These are phyloP conservation scores for Drosophila persimilis DNA, from an alignment of 1,140 invertebrate genomes.

Conservation along the genomic window DNA sequence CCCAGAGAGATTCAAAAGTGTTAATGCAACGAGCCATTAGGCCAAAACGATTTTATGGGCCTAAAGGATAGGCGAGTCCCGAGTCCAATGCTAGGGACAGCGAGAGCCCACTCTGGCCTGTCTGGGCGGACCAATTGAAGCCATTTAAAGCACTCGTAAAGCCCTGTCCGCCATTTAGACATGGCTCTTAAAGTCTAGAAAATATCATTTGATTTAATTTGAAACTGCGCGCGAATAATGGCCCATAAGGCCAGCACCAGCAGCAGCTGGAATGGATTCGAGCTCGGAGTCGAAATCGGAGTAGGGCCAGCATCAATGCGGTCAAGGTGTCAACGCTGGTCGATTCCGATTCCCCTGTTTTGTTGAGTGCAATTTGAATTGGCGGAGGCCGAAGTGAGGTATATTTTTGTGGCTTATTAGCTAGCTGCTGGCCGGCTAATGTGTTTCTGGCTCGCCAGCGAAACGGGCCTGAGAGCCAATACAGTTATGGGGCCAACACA, in stretches of 20 bases:
- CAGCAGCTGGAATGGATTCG: neutral
- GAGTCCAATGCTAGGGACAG: neutral
- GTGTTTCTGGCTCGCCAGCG: slow-evolving; percentile 1
- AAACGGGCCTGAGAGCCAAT: slow-evolving; percentile 36
- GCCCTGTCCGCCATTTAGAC: slow-evolving; percentile 43
- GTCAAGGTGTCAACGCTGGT: slow-evolving; percentile 70
- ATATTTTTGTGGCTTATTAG: slow-evolving; percentile 46
- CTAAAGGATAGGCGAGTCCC: slow-evolving; percentile 34
- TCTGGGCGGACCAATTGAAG: neutral
- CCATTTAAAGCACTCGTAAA: slow-evolving; percentile 2
- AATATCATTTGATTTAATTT: slow-evolving; percentile 61
- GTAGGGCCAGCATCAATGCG: slow-evolving; percentile 54
- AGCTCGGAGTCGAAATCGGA: slow-evolving; percentile 18
- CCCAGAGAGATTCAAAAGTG: slow-evolving; percentile 26
- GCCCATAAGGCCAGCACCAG: slow-evolving; percentile 56
- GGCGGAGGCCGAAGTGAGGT: too few species aligned
- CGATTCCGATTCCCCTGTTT: neutral
- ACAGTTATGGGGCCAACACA: slow-evolving; percentile 37
- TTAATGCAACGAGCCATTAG: slow-evolving; percentile 46
- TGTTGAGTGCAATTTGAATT: slow-evolving; percentile 41
- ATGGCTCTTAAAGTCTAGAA: slow-evolving; percentile 56
- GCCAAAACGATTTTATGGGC: slow-evolving; percentile 18
- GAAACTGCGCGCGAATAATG: slow-evolving; percentile 58
- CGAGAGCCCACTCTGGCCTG: too few species aligned
- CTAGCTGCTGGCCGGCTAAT: slow-evolving; percentile 36